Evolutionary conservation across 2,113 vertebrate genomes (phyloP), one percentile per base, ranked within the genome.

Genomic region (Gobius niger): DNA sequence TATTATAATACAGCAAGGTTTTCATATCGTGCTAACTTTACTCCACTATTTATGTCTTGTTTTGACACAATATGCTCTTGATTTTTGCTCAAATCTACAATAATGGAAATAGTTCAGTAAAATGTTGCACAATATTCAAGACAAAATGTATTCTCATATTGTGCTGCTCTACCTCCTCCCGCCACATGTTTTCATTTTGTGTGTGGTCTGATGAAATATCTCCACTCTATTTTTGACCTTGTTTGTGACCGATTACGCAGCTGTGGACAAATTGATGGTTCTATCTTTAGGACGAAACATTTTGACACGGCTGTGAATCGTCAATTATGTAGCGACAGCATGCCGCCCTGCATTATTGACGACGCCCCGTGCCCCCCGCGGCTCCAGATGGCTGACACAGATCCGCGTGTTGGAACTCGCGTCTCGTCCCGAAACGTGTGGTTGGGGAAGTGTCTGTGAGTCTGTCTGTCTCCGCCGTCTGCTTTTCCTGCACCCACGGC

Each of bases 301-400:
- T 63, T 56, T 75, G 68, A 54, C 67, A 75, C 69, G 75, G 72
- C 7, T 5, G 12, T n/a, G 50, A 75, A 70, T 54, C 53, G 65
- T 76, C 70, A 64, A 16, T 72, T 68, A 74, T 68, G 44, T 47
- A 53, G 72, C 44, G 73, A 85, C 83, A 86, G 84, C 77, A 85
- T 83, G 76, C 65, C 46, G 13, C 67, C 67, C 42, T 88, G 84
- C 85, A 88, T 89, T 82, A 89, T 87, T 87, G 79, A 86, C 82
- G 72, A 70, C 63, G 69, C 69, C 77, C 74, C 59, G 24, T 76
- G 69, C 67, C 72, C 47, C 79, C 63, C 74, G 73, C 42, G 47
- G 83, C 86, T 83, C 81, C 88, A 86, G 81, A 90, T 88, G 88
- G 87, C 80, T 77, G 83, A 86, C 82, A 88, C 87, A 86, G 85